Evolutionary conservation across 2,888 invertebrate species (phyloP), one percentile per base, ranked within the genome.

Genomic region (Drosophila nr. perissopoda): DNA sequence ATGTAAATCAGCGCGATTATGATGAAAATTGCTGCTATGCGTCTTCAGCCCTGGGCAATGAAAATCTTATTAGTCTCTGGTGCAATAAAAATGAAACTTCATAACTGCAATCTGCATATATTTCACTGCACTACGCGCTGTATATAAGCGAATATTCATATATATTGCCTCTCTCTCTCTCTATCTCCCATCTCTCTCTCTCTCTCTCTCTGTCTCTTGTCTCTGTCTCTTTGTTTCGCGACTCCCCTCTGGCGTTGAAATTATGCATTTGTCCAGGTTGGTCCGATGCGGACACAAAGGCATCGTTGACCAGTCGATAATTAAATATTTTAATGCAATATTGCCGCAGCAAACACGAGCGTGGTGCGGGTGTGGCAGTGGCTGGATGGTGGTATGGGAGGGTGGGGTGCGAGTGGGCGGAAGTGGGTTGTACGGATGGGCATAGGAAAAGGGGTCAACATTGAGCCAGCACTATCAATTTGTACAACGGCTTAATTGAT

Each of bases 281-380:
- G 16, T 48, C 31, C 29, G 60, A 64, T 52, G 49, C 54, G 58
- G 63, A 66, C 69, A 78, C 77, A 78, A 78, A 80, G 80, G 77
- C 73, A 64, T 45, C 58, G 63, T 57, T 68, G 66, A 65, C 80
- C 80, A 80, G 73, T 65, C 74, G 85, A 87, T 85, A 85, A 85
- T 85, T 84, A 89, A 87, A 85, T 89, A 89, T 80, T 89, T 85
- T 84, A 89, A 87, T 89, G 85, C 87, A 73, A 89, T 87, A 80
- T 80, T 82, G 76, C 59, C 52, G 58, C 58, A 51, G 62, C 71
- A 57, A 57, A 64, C 60, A 54, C 21, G 54, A 53, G 36, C 33
- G 16, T 48, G n/a, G 18, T 11, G 27, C 52, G 38, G 40, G 40
- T 18, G 57, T 36, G 53, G 18, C 31, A 54, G 8, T 40, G 31